These are phyloP conservation scores for Leptinotarsa lineolata DNA, from an alignment of 1,140 invertebrate species.

Conservation along the genomic window DNA sequence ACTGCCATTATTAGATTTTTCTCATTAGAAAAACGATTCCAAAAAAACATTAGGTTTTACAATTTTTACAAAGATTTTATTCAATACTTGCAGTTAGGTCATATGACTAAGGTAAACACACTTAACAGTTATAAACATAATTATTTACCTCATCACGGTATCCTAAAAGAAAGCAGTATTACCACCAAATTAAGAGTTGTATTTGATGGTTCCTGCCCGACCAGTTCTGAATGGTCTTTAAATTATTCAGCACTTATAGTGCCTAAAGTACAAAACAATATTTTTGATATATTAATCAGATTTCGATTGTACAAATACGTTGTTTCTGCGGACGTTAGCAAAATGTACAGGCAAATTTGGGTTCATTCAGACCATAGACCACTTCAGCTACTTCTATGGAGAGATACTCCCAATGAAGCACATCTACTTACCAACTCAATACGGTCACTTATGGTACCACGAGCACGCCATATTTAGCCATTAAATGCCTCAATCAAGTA, in stretches of 20 bases:
- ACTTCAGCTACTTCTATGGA: constrained; percentile 40
- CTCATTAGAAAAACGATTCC: constrained; percentile 28
- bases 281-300: constrained; percentile 53
- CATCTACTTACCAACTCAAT: constrained; percentile 45
- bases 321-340: constrained; percentile 52
- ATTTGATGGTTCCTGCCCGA: constrained; percentile 51
- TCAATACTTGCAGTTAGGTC: constrained; percentile 43
- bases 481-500: constrained; percentile 29
- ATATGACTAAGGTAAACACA: constrained; percentile 36
- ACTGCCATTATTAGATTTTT: constrained; percentile 27
- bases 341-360: constrained; percentile 53
- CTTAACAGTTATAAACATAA: constrained; percentile 27
- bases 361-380: constrained; percentile 5
- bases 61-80: constrained; percentile 46
- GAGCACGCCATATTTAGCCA: constrained; percentile 42
- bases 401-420: constrained; percentile 33
- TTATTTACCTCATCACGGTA: constrained; percentile 57
- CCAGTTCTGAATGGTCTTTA: constrained; percentile 40
- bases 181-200: constrained; percentile 55
- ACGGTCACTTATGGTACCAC: constrained; percentile 46
- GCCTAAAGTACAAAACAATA: constrained; percentile 55
- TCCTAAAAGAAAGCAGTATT: constrained; percentile 45
- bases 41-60: constrained; percentile 23
- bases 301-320: constrained; percentile 39
- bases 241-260: constrained; percentile 50